Percentiles rank a stretch among this genome's conserved stretches.
Conservation (phyloP, 2,888 invertebrate genomes). For the Mylabris sibirica region DNA sequence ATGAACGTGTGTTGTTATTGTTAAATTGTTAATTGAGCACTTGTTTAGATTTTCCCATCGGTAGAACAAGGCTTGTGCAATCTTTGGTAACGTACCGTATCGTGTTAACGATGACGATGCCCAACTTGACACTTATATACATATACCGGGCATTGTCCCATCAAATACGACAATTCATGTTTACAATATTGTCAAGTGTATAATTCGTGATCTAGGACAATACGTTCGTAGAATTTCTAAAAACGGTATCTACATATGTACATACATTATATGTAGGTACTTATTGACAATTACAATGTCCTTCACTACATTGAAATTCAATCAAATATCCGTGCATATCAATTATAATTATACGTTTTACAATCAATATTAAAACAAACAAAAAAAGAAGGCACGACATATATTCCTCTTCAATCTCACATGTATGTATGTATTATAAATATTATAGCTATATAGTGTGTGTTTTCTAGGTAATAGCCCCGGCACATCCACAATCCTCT, state of each 20-base stretch:
- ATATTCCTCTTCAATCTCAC: conserved; percentile 4
- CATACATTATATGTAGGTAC: too few relatives aligned
- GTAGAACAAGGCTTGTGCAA: background rate
- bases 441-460: conserved; percentile 24
- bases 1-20: background rate
- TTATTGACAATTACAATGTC: background rate
- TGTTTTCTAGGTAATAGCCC: conserved; percentile 30
- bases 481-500: conserved; percentile 48
- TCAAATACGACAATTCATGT: conserved; percentile 45
- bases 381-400: too few relatives aligned
- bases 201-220: conserved; percentile 37
- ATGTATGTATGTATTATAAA: conserved; percentile 20
- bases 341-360: background rate
- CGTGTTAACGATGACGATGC: too few relatives aligned
- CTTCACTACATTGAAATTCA: conserved; percentile 20
- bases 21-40: background rate
- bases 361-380: background rate
- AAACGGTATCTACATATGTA: background rate
- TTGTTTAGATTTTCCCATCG: background rate
- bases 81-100: background rate
- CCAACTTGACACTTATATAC: conserved; percentile 2
- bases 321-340: background rate
- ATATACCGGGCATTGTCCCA: conserved; percentile 11
- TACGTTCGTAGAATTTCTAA: conserved; percentile 7
- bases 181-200: conserved; percentile 48